These are phyloP conservation scores for Ctenicera cuprea DNA, from an alignment of 2,888 invertebrate species.

Conservation along the genomic window DNA sequence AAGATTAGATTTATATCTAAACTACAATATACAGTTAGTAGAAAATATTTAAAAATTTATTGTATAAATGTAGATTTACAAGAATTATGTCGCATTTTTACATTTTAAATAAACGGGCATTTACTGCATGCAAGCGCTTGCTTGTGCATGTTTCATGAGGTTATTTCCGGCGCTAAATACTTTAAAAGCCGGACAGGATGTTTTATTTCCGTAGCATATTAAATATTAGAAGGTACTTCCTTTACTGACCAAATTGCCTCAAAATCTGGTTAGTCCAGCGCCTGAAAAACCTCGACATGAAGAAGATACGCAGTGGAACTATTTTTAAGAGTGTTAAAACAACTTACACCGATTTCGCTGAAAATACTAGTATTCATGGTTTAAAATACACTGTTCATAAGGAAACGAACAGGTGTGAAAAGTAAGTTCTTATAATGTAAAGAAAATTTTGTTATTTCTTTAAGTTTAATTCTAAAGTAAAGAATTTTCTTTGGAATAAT, in stretches of 20 bases:
- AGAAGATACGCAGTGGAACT: not conserved
- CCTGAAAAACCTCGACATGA: not conserved
- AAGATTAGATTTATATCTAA: conserved; percentile 3
- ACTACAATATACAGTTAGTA: no score
- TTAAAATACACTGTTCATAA: conserved; percentile 65
- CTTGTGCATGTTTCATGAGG: conserved; percentile 44
- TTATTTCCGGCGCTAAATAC: conserved; percentile 50
- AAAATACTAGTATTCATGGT: conserved; percentile 68
- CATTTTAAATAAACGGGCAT: conserved; percentile 12
- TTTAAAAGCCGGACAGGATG: conserved; percentile 46
- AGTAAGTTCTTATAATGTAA: conserved; percentile 54
- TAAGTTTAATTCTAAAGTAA: no score
- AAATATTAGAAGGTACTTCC: conserved; percentile 45
- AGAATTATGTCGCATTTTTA: conserved; percentile 3
- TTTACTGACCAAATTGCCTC: conserved; percentile 34
- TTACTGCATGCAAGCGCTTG: conserved; percentile 20
- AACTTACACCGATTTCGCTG: conserved; percentile 66
- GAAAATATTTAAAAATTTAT: no score
- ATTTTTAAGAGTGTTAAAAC: conserved; percentile 48
- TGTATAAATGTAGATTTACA: not conserved
- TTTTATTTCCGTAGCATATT: conserved; percentile 46
- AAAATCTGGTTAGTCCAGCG: conserved; percentile 16
- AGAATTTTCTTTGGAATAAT: no score
- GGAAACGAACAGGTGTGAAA: conserved; percentile 58
- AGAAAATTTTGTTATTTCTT: no score